Conservation (phyloP, 2,113 vertebrate species). For the Charina bottae region DNA sequence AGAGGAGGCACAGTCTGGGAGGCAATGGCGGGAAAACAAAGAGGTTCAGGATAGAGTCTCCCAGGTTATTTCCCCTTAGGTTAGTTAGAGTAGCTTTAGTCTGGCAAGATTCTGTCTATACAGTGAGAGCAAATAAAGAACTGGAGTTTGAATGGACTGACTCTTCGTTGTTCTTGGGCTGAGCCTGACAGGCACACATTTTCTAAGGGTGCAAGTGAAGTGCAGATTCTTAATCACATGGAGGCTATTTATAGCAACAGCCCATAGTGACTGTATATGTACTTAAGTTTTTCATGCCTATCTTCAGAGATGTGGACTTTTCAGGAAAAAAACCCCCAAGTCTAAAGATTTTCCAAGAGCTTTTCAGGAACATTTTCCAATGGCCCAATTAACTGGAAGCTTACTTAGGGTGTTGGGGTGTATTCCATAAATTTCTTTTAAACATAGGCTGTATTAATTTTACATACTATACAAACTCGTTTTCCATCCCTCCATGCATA, state of each 20-base stretch:
- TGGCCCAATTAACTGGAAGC: neutral
- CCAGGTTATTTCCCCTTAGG: too few species aligned
- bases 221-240: neutral
- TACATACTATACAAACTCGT: neutral
- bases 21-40: too few species aligned
- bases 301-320: neutral
- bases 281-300: neutral
- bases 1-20: too few species aligned
- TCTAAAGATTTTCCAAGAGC: neutral
- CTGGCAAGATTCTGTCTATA: too few species aligned
- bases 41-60: too few species aligned
- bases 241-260: neutral
- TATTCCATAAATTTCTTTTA: neutral
- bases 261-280: neutral
- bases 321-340: neutral
- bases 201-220: neutral
- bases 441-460: neutral
- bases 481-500: neutral
- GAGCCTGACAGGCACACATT: neutral
- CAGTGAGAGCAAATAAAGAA: too few species aligned
- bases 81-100: too few species aligned
- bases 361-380: neutral
- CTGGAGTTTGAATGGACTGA: too few species aligned
- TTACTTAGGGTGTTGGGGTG: neutral
- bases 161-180: too few species aligned